Percentiles rank a stretch among this genome's conserved stretches.
phyloP scores from a whole-genome alignment of 2,888 invertebrate genomes.

The Lucinisca nassula region DNA sequence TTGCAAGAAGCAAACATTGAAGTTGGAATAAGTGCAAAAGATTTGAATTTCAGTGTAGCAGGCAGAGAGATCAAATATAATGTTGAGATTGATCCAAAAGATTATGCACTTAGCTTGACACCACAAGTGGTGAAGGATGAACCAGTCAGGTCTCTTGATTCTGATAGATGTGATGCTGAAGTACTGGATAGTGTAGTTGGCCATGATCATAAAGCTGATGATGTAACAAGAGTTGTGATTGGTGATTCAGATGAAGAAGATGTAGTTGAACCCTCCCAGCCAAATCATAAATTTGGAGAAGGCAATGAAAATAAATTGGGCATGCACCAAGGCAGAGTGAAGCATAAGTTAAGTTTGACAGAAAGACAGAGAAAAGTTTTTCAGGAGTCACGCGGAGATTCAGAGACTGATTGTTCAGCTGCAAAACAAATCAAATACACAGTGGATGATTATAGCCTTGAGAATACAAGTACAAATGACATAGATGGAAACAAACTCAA shows the following conservation, averaged over 20 bases:
- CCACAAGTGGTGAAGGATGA: neutral
- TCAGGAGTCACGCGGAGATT: too few relatives aligned
- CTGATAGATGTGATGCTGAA: neutral
- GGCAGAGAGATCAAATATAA: neutral
- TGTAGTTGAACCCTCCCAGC: neutral
- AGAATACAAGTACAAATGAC: too few relatives aligned
- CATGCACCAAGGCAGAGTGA: neutral
- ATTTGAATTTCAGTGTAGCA: neutral
- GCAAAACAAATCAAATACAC: constrained; percentile 3
- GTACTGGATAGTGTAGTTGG: constrained; percentile 1
- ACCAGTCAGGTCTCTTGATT: neutral
- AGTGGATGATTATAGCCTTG: too few relatives aligned
- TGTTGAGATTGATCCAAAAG: neutral
- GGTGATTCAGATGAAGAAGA: neutral
- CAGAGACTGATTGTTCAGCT: neutral
- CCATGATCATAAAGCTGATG: neutral
- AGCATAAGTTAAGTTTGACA: neutral
- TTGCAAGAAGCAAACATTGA: too few relatives aligned
- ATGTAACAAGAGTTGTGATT: neutral
- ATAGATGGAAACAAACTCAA: too few relatives aligned
- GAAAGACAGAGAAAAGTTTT: neutral
- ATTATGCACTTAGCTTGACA: neutral
- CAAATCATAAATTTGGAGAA: neutral
- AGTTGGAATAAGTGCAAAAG: neutral
- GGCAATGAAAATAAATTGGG: neutral